Evolutionary conservation across 2,797 vertebrate genomes (phyloP).

Genomic region (Mallotus villosus): DNA sequence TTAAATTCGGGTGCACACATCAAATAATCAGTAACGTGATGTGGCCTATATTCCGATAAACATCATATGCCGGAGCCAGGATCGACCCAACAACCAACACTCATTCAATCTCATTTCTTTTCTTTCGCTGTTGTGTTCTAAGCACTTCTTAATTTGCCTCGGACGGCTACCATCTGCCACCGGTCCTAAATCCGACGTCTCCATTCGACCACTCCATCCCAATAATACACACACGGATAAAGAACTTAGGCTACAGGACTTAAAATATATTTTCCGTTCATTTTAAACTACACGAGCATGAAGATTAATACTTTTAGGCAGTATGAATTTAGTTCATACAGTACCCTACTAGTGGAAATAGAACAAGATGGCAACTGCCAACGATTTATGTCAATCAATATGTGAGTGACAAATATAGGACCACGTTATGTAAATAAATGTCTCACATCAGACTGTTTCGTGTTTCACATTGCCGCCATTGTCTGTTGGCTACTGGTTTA

Average conservation of each 20-base stretch:
- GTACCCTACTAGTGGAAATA: not conserved
- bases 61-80: too few relatives aligned
- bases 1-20: constrained; percentile 32
- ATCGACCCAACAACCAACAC: not conserved
- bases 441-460: too few relatives aligned
- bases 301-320: not conserved
- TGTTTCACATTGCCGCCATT: too few relatives aligned
- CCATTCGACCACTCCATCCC: constrained; percentile 32
- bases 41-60: constrained; percentile 22
- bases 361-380: not conserved
- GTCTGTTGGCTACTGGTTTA: too few relatives aligned
- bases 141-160: constrained; percentile 42
- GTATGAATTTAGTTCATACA: not conserved
- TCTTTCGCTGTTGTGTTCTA: constrained; percentile 31
- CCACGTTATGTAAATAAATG: not conserved
- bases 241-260: not conserved
- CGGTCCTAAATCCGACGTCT: constrained; percentile 55
- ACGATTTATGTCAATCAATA: constrained; percentile 61
- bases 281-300: constrained; percentile 18
- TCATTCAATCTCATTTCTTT: not conserved
- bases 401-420: not conserved
- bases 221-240: constrained; percentile 18
- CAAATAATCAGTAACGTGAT: constrained; percentile 58
- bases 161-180: constrained; percentile 51
- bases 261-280: constrained; percentile 3